A percentile compares a stretch with the other conserved stretches of the same genome.
Evolutionary conservation across 2,113 vertebrate genomes (phyloP).

Genomic region (Rhabdornis inornatus): DNA sequence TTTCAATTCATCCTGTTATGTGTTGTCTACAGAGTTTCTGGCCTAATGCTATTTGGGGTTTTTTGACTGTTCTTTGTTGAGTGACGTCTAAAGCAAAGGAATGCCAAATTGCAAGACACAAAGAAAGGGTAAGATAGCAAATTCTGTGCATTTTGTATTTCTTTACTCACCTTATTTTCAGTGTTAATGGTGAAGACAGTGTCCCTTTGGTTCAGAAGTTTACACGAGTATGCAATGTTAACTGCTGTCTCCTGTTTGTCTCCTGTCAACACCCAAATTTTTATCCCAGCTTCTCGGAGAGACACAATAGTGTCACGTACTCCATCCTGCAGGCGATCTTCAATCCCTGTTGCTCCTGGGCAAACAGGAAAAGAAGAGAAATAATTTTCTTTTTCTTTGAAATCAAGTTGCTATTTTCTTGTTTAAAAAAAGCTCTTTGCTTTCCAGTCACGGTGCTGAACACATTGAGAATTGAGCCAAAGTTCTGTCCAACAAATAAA

Average conservation of each 20-base stretch:
- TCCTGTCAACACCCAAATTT: slow-evolving; percentile 93
- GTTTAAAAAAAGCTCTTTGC: not conserved
- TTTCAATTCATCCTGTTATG: not conserved
- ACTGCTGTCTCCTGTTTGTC: slow-evolving; percentile 96
- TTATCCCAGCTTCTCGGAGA: slow-evolving; percentile 88
- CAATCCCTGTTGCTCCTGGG: slow-evolving; percentile 91
- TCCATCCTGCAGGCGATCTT: slow-evolving; percentile 91
- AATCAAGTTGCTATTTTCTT: not conserved
- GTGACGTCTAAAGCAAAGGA: not conserved
- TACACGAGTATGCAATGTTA: slow-evolving; percentile 92
- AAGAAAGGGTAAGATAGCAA: not conserved
- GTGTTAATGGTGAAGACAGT: slow-evolving; percentile 89
- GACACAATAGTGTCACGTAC: slow-evolving; percentile 87
- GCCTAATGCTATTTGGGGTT: not conserved
- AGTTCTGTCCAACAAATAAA: not conserved
- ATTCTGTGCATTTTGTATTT: not conserved
- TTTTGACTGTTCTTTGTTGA: not conserved
- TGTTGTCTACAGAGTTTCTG: not conserved
- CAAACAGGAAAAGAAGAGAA: not conserved
- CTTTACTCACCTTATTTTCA: slow-evolving; percentile 79
- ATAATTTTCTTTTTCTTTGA: not conserved
- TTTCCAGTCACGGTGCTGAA: not conserved
- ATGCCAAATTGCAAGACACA: not conserved
- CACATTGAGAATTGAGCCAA: not conserved
- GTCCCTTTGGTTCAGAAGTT: slow-evolving; percentile 84